These are phyloP conservation scores for Stenichneumon culpator DNA, from an alignment of 2,888 invertebrate species.

Conservation along the genomic window DNA sequence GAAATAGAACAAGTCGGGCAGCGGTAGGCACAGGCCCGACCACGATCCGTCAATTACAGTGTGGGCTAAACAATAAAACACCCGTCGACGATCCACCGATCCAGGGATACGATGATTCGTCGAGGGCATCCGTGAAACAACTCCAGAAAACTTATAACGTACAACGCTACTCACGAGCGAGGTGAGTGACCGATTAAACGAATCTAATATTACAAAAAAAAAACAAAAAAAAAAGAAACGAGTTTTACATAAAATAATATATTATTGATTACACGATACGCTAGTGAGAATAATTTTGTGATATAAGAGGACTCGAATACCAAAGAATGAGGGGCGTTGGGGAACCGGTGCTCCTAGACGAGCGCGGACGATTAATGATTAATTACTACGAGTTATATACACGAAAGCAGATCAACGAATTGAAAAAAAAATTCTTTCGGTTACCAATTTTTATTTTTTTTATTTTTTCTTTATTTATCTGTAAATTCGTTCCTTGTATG, in stretches of 20 bases:
- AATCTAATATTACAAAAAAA: conserved; percentile 13
- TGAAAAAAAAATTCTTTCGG: conserved; percentile 21
- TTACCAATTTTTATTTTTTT: conserved; percentile 37
- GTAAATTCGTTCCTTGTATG: conserved; percentile 12
- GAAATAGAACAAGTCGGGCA: conserved; percentile 5
- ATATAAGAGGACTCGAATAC: conserved; percentile 73
- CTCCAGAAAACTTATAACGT: conserved; percentile 23
- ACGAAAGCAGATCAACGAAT: conserved; percentile 50
- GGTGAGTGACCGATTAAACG: conserved; percentile 18
- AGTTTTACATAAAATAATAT: conserved; percentile 15
- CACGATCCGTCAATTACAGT: conserved; percentile 68
- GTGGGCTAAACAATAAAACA: conserved; percentile 19
- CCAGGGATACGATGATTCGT: conserved; percentile 8
- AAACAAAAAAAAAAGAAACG: not conserved
- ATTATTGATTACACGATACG: conserved; percentile 46
- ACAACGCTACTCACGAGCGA: conserved; percentile 21
- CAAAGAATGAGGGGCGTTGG: conserved; percentile 63
- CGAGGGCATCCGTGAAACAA: conserved; percentile 34
- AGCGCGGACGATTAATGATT: conserved; percentile 43
- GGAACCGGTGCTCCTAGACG: conserved; percentile 32
- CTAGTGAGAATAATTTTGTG: conserved; percentile 75
- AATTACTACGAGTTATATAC: conserved; percentile 37
- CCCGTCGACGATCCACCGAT: conserved; percentile 18
- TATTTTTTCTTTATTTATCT: conserved; percentile 19
- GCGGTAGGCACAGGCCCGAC: conserved; percentile 32